phyloP scores from a whole-genome alignment of 2,113 vertebrate genomes.

The Danio rerio region DNA sequence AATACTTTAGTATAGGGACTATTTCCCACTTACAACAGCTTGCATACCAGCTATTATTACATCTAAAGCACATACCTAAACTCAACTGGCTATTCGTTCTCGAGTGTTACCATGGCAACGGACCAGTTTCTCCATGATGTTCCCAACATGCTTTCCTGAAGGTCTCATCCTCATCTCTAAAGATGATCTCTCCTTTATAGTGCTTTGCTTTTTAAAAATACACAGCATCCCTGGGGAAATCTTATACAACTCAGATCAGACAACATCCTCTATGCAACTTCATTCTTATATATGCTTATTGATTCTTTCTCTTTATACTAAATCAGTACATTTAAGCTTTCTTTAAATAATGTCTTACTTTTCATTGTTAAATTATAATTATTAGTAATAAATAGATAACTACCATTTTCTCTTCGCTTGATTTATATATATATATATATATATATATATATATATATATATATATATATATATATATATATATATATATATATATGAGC shows the following conservation, averaged over 20 bases:
- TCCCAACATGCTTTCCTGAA: conserved; percentile 4
- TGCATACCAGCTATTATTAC: no score
- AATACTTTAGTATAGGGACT: no score
- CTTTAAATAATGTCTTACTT: not conserved
- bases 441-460: not conserved
- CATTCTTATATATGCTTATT: not conserved
- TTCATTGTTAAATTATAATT: not conserved
- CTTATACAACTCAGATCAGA: not conserved
- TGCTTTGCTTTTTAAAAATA: not conserved
- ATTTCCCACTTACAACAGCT: no score
- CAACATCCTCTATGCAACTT: not conserved
- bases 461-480: no score
- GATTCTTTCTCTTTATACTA: not conserved
- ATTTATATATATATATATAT: not conserved
- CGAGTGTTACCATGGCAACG: conserved; percentile 73
- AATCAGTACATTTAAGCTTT: not conserved
- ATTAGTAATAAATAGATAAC: not conserved
- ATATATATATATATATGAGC: no score
- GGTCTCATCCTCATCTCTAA: conserved; percentile 14
- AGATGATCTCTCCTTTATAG: conserved; percentile 2
- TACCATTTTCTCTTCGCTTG: no score
- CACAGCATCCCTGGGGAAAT: not conserved
- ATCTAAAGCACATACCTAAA: no score
- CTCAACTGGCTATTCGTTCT: conserved; percentile 2
- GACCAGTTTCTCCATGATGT: conserved; percentile 57